Evolutionary conservation across 1,140 invertebrate genomes (phyloP), one percentile per base, ranked within the genome.

Genomic region (Gonatopus flavifemur): DNA sequence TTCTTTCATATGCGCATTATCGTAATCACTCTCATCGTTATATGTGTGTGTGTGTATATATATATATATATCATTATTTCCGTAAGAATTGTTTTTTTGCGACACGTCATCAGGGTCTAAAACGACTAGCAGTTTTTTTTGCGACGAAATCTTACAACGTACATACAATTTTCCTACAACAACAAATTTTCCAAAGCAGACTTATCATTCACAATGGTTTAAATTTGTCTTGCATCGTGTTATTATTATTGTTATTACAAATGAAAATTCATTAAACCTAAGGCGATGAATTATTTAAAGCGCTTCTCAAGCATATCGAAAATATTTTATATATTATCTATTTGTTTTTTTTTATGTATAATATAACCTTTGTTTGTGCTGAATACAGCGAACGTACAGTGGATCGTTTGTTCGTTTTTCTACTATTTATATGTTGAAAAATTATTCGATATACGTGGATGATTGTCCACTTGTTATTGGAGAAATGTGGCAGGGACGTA

Each of bases 221-320:
- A n/a, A n/a, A n/a, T n/a, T n/a, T n/a, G n/a, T n/a, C n/a, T n/a
- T n/a, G n/a, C n/a, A n/a, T n/a, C n/a, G n/a, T n/a, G n/a, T n/a
- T n/a, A 16, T 16, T 36, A 16, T 7, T 7, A 36, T 13, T 19
- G 35, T 36, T 36, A 6, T 10, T 12, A 18, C 35, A 15, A 9
- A 13, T 15, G 19, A 16, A 18, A 36, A 36, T 12, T 16, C 15
- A 36, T 9, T 18, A 19, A 36, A 36, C 6, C 19, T 36, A 12
- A 18, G 18, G 3, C 5, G 6, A 12, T 18, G 19, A 15, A 36
- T 18, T 9, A 18, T 36, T 51, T 49, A 55, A 61, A 61, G 36
- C 35, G 30, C 32, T 21, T 36, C 47, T 22, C 16, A 54, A 52
- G 49, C 31, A 32, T 62, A 59, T 30, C 36, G 16, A 61, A 61